Evolutionary conservation across 2,888 invertebrate genomes (phyloP), one percentile per base, ranked within the genome.

Genomic region (Drosophila kanekoi): DNA sequence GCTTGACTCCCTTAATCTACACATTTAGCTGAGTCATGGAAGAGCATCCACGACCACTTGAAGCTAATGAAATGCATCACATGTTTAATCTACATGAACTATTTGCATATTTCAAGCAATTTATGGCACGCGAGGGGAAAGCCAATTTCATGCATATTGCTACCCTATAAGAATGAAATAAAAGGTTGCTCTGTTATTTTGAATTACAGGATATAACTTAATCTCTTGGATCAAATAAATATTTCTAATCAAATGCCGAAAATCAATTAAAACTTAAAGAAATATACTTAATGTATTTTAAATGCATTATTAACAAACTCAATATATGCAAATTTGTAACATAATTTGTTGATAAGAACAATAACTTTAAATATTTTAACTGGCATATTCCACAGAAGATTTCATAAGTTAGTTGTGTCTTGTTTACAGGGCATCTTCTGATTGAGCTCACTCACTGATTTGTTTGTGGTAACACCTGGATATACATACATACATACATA

Each of bases 21-120:
- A 33, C n/a, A 43, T 10, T 38, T 9, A 11, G 18, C 23, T 37
- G 16, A 32, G 18, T 38, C 33, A 40, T 47, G 45, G 35, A 11
- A 11, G 3, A 14, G 14, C 45, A 56, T 11, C 54, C n/a, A 8
- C 38, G 16, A n/a, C 1, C 51, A 44, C 52, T 57, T 57, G 43
- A 43, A 49, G 52, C 83, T 65, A 68, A 83, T 80, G 56, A 58
- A 79, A 80, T 65, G 75, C 81, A 78, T 66, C 60, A 64, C 58
- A 53, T 53, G 66, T 81, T 79, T 58, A 74, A 70, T 53, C 56
- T 41, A 48, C 64, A 75, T 23, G 40, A 11, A 45, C 56, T 33
- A 75, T 84, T 71, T 79, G 75, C 79, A 81, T 78, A 78, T 74
- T 48, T 78, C 51, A n/a, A 58, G 79, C 51, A 74, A 83, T 68